These are phyloP conservation scores for Rhogogaster chlorosoma DNA, from an alignment of 2,888 invertebrate genomes.

Conservation along the genomic window DNA sequence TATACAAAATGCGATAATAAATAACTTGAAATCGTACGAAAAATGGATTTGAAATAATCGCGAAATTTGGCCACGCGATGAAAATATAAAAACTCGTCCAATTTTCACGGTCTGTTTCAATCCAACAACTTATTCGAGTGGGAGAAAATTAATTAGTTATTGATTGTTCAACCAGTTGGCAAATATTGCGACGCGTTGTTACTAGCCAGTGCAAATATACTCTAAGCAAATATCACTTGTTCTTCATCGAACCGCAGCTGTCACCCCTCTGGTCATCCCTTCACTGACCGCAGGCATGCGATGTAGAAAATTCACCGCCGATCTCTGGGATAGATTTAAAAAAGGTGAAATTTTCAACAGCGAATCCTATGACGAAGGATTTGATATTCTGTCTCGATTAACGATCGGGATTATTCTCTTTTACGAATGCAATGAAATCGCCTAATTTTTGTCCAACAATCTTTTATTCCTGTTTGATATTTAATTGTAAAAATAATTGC, in stretches of 20 bases:
- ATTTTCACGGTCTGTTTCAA: background rate
- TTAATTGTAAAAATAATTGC: background rate
- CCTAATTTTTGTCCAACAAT: background rate
- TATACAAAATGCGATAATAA: background rate
- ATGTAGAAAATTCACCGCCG: background rate
- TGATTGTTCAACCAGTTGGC: constrained; percentile 2
- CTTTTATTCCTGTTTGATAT: background rate
- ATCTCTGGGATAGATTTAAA: background rate
- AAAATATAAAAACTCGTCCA: background rate
- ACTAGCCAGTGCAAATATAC: constrained; percentile 14
- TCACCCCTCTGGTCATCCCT: constrained; percentile 24
- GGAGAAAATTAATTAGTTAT: constrained; percentile 12
- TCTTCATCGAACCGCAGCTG: constrained; percentile 41
- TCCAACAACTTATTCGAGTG: background rate
- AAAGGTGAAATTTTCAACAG: background rate
- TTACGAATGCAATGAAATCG: background rate
- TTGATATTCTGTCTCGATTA: background rate
- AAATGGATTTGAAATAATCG: background rate
- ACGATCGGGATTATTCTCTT: background rate
- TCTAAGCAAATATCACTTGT: constrained; percentile 39
- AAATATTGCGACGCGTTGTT: constrained; percentile 18
- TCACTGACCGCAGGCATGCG: constrained; percentile 7
- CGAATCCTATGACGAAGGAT: background rate
- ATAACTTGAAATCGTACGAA: background rate
- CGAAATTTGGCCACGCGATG: background rate